A percentile compares a stretch with the other conserved stretches of the same genome.
These are phyloP conservation scores for Grus americana DNA, from an alignment of 2,113 vertebrate species.

Conservation along the genomic window DNA sequence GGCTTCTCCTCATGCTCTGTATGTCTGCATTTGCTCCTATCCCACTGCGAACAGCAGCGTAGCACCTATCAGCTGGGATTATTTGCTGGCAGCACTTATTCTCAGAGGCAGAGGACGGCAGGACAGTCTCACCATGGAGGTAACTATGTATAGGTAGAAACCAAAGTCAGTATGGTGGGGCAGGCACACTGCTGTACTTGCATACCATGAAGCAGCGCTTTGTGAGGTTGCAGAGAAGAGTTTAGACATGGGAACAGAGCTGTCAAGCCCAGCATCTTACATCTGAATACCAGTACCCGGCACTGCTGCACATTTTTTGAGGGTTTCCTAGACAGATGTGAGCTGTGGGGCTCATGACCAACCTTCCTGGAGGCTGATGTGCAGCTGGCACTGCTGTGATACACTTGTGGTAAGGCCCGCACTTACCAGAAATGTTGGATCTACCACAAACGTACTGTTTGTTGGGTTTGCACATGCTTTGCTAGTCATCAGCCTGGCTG, in stretches of 20 bases:
- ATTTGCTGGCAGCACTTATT: not conserved
- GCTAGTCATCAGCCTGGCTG: not conserved
- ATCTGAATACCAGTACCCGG: not conserved
- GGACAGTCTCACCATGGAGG: not conserved
- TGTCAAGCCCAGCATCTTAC: not conserved
- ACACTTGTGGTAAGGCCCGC: not conserved
- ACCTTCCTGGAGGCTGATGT: not conserved
- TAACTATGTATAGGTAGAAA: not conserved
- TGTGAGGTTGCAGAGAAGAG: not conserved
- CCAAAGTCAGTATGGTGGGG: not conserved
- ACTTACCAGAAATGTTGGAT: not conserved
- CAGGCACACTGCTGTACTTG: not conserved
- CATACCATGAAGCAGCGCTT: not conserved
- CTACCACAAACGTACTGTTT: not conserved
- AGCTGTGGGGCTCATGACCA: not conserved
- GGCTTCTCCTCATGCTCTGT: not conserved
- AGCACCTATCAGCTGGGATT: not conserved
- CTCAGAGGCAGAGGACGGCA: not conserved
- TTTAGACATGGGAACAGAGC: not conserved
- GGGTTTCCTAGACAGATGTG: not conserved
- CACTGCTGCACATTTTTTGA: not conserved
- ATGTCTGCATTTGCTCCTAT: not conserved
- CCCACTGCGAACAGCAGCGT: fast-evolving
- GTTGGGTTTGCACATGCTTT: not conserved
- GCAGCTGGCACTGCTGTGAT: not conserved